These are phyloP conservation scores for Anarhynchus alexandrinus DNA, from an alignment of 2,113 vertebrate species.

Conservation along the genomic window DNA sequence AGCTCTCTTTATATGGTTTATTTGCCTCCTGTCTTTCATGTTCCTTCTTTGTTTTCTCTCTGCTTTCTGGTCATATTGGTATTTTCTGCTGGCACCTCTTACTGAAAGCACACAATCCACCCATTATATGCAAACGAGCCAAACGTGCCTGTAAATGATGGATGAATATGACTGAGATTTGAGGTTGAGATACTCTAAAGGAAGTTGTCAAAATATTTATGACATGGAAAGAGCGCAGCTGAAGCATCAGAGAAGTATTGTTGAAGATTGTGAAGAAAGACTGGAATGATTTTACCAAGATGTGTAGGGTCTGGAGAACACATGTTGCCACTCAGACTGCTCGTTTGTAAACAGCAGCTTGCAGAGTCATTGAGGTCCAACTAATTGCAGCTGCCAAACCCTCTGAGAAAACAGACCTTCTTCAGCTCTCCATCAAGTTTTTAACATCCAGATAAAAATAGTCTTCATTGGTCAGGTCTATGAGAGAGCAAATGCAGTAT, in stretches of 20 bases:
- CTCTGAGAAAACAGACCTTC: background rate
- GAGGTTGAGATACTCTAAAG: background rate
- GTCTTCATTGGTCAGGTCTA: background rate
- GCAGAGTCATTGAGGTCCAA: background rate
- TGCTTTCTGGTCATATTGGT: background rate
- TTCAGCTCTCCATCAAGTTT: background rate
- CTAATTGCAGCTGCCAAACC: background rate
- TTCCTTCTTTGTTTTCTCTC: background rate
- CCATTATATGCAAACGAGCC: background rate
- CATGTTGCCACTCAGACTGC: background rate
- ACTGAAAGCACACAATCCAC: background rate
- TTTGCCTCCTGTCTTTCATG: background rate
- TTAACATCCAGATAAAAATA: background rate
- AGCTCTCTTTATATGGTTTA: background rate
- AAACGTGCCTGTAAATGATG: background rate
- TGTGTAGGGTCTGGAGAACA: background rate
- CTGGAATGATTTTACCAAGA: background rate
- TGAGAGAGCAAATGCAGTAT: background rate
- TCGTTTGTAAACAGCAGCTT: conserved; percentile 10
- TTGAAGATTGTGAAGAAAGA: background rate
- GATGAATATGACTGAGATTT: background rate
- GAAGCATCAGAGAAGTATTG: background rate
- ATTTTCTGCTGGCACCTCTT: background rate
- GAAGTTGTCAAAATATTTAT: conserved; percentile 50
- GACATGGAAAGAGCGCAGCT: background rate